phyloP scores from a whole-genome alignment of 2,888 invertebrate species.

The Dynastes grantii region DNA sequence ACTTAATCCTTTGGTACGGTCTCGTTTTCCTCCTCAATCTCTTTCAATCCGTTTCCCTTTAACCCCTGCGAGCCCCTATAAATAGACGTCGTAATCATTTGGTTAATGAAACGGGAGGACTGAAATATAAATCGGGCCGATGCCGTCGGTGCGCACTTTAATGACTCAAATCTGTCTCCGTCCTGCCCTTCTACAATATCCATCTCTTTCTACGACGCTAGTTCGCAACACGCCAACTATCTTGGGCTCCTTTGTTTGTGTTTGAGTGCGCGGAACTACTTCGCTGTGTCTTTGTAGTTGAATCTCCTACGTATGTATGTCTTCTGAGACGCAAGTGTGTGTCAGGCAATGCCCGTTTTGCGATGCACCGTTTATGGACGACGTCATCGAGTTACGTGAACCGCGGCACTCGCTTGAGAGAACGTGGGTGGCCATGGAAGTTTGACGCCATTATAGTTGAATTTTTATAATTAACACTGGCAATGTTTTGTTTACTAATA shows the following conservation, averaged over 20 bases:
- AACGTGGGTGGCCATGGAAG: constrained; percentile 21
- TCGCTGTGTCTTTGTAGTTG: constrained; percentile 34
- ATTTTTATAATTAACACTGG: background rate
- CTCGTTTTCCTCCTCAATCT: constrained; percentile 28
- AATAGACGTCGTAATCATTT: constrained; percentile 57
- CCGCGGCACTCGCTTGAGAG: background rate
- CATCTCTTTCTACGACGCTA: constrained; percentile 19
- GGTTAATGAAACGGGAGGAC: constrained; percentile 57
- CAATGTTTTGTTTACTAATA: background rate
- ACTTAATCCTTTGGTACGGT: constrained; percentile 23
- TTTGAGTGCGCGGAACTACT: constrained; percentile 44
- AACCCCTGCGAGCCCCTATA: constrained; percentile 53
- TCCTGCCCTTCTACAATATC: constrained; percentile 13
- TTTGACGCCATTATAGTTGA: constrained; percentile 3
- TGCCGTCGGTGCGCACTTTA: constrained; percentile 40
- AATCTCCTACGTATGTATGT: background rate
- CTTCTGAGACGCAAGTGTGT: constrained; percentile 3
- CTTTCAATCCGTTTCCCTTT: constrained; percentile 16
- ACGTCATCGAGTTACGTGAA: constrained; percentile 31
- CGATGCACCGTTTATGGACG: constrained; percentile 22
- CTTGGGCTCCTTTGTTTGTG: constrained; percentile 36
- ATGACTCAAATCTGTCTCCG: constrained; percentile 41
- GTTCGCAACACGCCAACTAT: constrained; percentile 40
- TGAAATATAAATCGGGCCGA: constrained; percentile 53
- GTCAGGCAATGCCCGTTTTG: constrained; percentile 32